These are phyloP conservation scores for Saiga tatarica DNA, from an alignment of 2,113 vertebrate species.

Conservation along the genomic window DNA sequence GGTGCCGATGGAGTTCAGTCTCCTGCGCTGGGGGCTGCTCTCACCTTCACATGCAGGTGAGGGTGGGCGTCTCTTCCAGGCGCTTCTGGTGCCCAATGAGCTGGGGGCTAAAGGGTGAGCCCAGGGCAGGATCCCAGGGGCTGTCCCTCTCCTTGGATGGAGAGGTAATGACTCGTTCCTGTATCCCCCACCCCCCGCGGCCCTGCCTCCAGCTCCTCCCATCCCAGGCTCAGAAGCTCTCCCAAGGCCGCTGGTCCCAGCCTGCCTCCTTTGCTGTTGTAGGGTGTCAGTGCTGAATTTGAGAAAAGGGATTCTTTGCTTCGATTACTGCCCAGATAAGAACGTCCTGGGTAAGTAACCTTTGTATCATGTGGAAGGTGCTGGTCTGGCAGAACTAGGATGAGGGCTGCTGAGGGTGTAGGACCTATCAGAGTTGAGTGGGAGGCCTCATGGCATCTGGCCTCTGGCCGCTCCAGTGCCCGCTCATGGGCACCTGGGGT, in stretches of 20 bases:
- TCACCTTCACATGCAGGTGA: rapidly evolving
- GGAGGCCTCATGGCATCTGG: neutral
- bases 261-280: neutral
- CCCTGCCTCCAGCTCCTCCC: neutral
- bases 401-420: neutral
- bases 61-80: neutral
- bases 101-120: neutral
- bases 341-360: constrained; percentile 76
- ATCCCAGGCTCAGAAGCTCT: neutral
- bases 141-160: neutral
- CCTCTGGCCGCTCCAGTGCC: neutral
- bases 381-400: neutral
- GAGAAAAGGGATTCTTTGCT: constrained; percentile 79
- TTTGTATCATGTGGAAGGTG: neutral
- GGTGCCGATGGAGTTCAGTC: neutral
- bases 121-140: neutral
- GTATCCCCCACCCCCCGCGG: rapidly evolving
- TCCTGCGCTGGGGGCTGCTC: neutral
- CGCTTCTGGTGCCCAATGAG: neutral
- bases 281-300: constrained; percentile 68
- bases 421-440: neutral
- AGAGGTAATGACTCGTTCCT: neutral
- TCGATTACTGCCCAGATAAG: constrained; percentile 78
- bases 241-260: neutral
- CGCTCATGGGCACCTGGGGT: neutral